Evolutionary conservation across 1,140 invertebrate species (phyloP).

Genomic region (Cydia amplana): DNA sequence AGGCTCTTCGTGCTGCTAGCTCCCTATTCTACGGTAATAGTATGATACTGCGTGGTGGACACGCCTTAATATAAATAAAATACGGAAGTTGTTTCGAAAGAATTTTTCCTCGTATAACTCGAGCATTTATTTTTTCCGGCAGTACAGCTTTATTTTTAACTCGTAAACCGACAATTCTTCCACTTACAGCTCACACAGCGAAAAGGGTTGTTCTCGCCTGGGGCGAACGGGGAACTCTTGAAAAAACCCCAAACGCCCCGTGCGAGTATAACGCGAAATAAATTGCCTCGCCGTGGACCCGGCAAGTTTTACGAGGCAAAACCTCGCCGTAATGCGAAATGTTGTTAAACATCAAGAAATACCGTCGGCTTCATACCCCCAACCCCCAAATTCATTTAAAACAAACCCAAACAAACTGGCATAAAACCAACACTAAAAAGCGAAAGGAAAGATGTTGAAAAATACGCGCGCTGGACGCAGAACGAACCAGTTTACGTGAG

Average conservation of each 20-base stretch:
- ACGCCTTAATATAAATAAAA: neutral
- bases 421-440: constrained; percentile 3
- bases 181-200: constrained; percentile 37
- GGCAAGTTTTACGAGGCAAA: constrained; percentile 38
- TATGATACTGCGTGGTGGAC: too few relatives aligned
- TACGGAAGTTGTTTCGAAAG: neutral
- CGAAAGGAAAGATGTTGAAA: constrained; percentile 12
- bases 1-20: too few relatives aligned
- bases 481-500: constrained; percentile 38
- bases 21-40: too few relatives aligned
- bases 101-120: neutral
- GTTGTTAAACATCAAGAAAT: constrained; percentile 40
- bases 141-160: constrained; percentile 28
- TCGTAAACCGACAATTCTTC: constrained; percentile 36
- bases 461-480: neutral
- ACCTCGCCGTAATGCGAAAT: constrained; percentile 35
- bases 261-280: constrained; percentile 44
- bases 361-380: neutral
- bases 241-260: constrained; percentile 36
- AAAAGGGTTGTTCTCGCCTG: constrained; percentile 41
- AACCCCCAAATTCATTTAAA: constrained; percentile 34
- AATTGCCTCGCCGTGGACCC: constrained; percentile 39
- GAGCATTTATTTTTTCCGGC: neutral
- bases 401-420: constrained; percentile 33
- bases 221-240: constrained; percentile 27